Conservation (phyloP, 2,797 vertebrate species). For the Tangara arthus region DNA sequence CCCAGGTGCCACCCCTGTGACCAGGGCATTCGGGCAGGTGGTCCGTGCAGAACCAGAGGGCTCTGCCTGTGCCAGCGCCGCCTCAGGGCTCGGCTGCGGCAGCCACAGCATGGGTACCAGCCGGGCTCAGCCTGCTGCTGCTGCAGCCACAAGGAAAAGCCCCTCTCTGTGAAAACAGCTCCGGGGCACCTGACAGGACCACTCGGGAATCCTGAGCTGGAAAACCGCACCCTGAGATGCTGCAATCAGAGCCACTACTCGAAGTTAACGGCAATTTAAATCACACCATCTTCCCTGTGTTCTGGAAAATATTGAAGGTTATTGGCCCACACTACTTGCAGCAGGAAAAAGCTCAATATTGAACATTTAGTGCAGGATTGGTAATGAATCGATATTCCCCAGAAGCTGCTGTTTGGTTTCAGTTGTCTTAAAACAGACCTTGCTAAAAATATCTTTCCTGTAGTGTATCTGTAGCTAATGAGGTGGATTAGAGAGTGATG, state of each 20-base stretch:
- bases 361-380: conserved; percentile 40
- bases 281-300: background rate
- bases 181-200: background rate
- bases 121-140: background rate
- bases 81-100: background rate
- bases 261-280: background rate
- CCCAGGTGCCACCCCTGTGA: background rate
- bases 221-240: background rate
- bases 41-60: fast-evolving
- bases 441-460: conserved; percentile 66
- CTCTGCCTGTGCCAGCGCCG: fast-evolving
- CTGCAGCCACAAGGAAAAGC: background rate
- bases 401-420: conserved; percentile 45
- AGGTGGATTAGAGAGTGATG: conserved; percentile 23
- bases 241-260: background rate
- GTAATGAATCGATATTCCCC: conserved; percentile 53
- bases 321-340: background rate
- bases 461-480: conserved; percentile 41
- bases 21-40: background rate
- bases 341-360: conserved; percentile 41
- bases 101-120: background rate
- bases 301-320: conserved; percentile 46
- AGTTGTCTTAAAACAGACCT: conserved; percentile 53
- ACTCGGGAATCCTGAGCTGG: background rate
- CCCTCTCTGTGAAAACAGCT: background rate